Base-by-base conservation (phyloP, 2,888 invertebrate species). In the Leptura quadrifasciata region DNA sequence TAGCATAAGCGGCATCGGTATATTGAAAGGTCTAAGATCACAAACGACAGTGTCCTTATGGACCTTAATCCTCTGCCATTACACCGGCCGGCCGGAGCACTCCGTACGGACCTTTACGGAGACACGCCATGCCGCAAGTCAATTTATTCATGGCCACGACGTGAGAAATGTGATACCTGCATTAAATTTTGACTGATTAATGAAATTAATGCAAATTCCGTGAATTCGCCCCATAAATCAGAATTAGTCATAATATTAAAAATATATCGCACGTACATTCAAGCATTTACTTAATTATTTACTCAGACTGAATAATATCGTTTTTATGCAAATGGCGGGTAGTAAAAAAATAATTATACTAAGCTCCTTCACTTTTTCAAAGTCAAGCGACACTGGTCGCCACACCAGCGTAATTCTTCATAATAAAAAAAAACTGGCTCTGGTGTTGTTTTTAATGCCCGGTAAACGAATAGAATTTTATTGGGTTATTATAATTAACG, bases 291-390 rank as follows among this genome's bases (percentile, higher is more conserved):
- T 54, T 72, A 72, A 72, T 63, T 68, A 67, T 67, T 68, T 68
- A 52, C 54, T 27, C 60, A 68, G 68, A 60, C 52, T 64, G 39
- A 75, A 70, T 70, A 75, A 75, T 69, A 64, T 20, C 57, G 70
- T 69, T 58, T 58, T 70, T 70, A 75, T 70, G 70, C 27, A 75
- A 75, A 70, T 75, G 63, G 20, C 9, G 52, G 31, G 35, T 35
- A 61, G 54, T 61, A 74, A 55, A 54, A 60, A 63, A 58, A 58
- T 74, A 60, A 39, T 69, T 69, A 61, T 47, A 27, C 63, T 47
- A 52, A 61, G 71, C 39, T 52, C 21, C 39, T 39, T 12, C 39
- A 39, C 39, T 39, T 72, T 72, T 47, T 57, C 64, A 61, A 71
- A 64, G 39, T 64, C 55, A 31, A 64, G 31, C 24, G 54, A 67